Conservation (phyloP, 1,140 invertebrate genomes). For the Macrostomum lignano region DNA sequence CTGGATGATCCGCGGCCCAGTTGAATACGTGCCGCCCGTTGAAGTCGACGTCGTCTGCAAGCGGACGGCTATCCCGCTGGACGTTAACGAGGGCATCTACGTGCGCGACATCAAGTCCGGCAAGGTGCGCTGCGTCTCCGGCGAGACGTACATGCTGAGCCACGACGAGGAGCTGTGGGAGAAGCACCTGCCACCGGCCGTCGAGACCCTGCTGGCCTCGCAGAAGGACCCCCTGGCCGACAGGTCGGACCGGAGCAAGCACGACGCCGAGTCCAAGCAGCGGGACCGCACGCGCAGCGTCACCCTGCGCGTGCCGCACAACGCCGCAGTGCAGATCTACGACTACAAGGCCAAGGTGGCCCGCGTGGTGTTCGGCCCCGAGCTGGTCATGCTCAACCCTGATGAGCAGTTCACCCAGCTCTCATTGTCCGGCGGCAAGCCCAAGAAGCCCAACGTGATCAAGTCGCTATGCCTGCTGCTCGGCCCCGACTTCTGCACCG, state of each 20-base stretch:
- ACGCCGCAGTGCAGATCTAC: slow-evolving; percentile 33
- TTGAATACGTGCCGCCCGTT: slow-evolving; percentile 31
- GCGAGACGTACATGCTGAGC: slow-evolving; percentile 31
- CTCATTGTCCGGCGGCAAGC: slow-evolving; percentile 30
- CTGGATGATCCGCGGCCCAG: slow-evolving; percentile 32
- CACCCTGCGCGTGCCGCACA: slow-evolving; percentile 32
- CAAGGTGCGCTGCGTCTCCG: slow-evolving; percentile 25
- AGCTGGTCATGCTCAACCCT: slow-evolving; percentile 32
- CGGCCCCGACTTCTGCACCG: slow-evolving; percentile 32
- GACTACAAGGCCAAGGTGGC: slow-evolving; percentile 32
- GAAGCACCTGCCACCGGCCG: slow-evolving; percentile 26
- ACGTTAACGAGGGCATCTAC: slow-evolving; percentile 34
- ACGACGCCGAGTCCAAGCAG: background rate
- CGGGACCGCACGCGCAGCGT: slow-evolving; percentile 9
- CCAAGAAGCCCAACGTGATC: slow-evolving; percentile 31
- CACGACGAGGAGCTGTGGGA: slow-evolving; percentile 33
- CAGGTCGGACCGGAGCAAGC: slow-evolving; percentile 11
- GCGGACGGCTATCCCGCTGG: slow-evolving; percentile 29
- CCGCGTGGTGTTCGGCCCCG: slow-evolving; percentile 32
- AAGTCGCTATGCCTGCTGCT: slow-evolving; percentile 29
- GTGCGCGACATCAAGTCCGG: slow-evolving; percentile 31
- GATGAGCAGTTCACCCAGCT: slow-evolving; percentile 33
- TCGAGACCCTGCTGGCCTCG: slow-evolving; percentile 21
- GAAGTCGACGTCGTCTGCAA: slow-evolving; percentile 31
- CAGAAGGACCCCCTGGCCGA: slow-evolving; percentile 27